Percentiles rank a stretch among this genome's conserved stretches.
Conservation (phyloP, 2,888 invertebrate genomes). For the Sialis fuliginosa region DNA sequence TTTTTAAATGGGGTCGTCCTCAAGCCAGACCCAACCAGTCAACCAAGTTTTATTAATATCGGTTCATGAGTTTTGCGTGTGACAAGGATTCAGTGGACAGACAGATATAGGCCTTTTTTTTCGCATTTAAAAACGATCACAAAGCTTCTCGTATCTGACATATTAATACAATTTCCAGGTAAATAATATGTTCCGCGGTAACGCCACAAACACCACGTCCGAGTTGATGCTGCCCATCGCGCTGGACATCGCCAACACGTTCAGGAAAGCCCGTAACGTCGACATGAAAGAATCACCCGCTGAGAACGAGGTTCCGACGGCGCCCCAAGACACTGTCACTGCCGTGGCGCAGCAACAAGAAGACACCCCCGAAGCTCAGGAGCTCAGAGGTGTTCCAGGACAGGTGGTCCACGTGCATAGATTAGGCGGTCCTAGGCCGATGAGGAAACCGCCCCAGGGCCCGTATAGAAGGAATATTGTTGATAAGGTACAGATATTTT, state of each 20-base stretch:
- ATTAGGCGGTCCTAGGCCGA: background rate
- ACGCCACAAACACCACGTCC: conserved; percentile 32
- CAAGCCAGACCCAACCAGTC: too few relatives aligned
- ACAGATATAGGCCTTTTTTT: too few relatives aligned
- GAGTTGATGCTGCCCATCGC: conserved; percentile 43
- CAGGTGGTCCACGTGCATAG: background rate
- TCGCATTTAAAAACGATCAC: too few relatives aligned
- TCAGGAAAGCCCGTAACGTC: conserved; percentile 25
- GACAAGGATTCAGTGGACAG: too few relatives aligned
- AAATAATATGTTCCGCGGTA: conserved; percentile 34
- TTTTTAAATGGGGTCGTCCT: too few relatives aligned
- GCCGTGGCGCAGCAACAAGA: background rate
- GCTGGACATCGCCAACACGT: conserved; percentile 44
- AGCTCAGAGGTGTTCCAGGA: conserved; percentile 3
- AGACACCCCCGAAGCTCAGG: conserved; percentile 7
- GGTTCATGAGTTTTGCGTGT: too few relatives aligned
- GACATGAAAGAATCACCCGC: background rate
- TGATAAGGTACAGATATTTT: background rate
- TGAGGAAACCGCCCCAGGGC: conserved; percentile 1
- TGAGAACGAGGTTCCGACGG: background rate
- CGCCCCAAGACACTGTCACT: background rate
- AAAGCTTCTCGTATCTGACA: too few relatives aligned
- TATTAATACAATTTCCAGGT: conserved; percentile 25
- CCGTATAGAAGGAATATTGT: conserved; percentile 7
- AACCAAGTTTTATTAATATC: too few relatives aligned